A percentile compares a stretch with the other conserved stretches of the same genome.
phyloP scores from a whole-genome alignment of 2,888 invertebrate genomes.

The Acanthosepion esculentum region DNA sequence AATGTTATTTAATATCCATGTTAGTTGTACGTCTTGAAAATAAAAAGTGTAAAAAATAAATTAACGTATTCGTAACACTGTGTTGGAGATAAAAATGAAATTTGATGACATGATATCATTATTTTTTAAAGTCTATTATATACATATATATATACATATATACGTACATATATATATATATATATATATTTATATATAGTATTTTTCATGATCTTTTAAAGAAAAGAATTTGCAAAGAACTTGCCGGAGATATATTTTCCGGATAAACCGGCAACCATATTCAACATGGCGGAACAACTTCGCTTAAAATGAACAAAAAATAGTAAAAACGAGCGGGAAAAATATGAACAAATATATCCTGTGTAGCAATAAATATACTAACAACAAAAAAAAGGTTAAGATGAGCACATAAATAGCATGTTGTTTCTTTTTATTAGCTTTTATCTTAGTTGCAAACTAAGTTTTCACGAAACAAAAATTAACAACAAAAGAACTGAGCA shows the following conservation, averaged over 20 bases:
- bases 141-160: no score
- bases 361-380: background rate
- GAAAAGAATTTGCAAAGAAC: background rate
- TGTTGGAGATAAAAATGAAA: no score
- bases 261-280: background rate
- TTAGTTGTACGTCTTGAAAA: no score
- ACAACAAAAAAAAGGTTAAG: background rate
- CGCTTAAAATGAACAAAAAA: background rate
- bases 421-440: background rate
- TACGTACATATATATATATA: no score
- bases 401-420: slow-evolving; percentile 20
- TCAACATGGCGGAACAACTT: background rate
- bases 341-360: background rate
- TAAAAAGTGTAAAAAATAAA: no score
- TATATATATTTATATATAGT: background rate
- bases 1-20: no score
- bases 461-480: background rate
- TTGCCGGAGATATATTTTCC: background rate
- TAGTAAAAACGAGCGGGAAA: background rate
- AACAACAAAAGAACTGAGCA: background rate
- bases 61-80: no score
- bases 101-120: no score
- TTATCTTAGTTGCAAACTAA: background rate
- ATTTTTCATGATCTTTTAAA: background rate
- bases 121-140: no score